These are phyloP conservation scores for Pedionomus torquatus DNA, from an alignment of 2,113 vertebrate species.

Conservation along the genomic window DNA sequence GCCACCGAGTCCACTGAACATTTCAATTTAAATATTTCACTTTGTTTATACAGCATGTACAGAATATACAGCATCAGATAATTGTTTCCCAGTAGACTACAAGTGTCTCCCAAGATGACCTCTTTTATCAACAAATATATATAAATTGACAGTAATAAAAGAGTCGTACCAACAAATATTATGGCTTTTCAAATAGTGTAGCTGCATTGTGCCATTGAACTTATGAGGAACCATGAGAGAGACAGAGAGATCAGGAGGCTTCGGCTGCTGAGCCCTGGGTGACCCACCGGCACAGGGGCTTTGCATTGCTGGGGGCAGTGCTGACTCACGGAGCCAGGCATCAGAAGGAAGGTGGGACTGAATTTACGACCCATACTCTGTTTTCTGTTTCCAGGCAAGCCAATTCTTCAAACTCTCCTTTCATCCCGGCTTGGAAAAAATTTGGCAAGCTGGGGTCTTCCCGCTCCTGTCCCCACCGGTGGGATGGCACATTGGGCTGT, in stretches of 20 bases:
- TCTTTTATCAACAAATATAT: constrained; percentile 51
- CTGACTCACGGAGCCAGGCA: background rate
- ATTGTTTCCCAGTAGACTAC: constrained; percentile 37
- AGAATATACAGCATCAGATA: constrained; percentile 29
- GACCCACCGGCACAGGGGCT: background rate
- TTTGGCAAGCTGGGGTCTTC: background rate
- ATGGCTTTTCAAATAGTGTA: constrained; percentile 78
- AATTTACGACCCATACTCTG: background rate
- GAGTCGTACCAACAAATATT: constrained; percentile 68
- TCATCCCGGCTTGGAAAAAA: background rate
- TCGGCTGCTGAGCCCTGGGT: background rate
- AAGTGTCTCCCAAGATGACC: constrained; percentile 32
- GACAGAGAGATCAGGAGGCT: constrained; percentile 30
- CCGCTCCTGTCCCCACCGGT: background rate
- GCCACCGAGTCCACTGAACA: background rate
- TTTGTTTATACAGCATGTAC: constrained; percentile 58
- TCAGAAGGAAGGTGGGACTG: background rate
- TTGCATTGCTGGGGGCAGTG: fast-evolving
- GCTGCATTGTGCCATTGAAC: constrained; percentile 61
- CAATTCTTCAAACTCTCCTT: background rate
- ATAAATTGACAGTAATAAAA: constrained; percentile 58
- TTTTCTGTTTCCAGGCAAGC: background rate
- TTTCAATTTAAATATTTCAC: background rate
- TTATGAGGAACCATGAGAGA: constrained; percentile 25
- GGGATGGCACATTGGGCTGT: background rate